A percentile compares a stretch with the other conserved stretches of the same genome.
phyloP scores from a whole-genome alignment of 1,140 invertebrate genomes.

The Neoseiulus cucumeris region DNA sequence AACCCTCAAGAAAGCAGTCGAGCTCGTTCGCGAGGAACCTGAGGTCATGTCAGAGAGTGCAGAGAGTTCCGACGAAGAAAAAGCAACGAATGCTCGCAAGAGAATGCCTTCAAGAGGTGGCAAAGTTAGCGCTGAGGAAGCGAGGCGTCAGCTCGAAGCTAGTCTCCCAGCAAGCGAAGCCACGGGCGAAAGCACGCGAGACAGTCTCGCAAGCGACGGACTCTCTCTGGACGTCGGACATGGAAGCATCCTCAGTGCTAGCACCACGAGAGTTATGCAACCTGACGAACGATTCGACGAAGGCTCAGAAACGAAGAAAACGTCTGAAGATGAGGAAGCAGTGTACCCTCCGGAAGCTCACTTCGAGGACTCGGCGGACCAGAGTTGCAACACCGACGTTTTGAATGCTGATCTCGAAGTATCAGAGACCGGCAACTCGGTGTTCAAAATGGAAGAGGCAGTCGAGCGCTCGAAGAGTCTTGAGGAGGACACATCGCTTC shows the following conservation, averaged over 20 bases:
- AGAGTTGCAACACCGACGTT: conserved; percentile 5
- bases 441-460: conserved; percentile 5
- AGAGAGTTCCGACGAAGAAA: not conserved
- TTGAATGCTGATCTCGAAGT: conserved; percentile 4
- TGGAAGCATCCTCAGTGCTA: not conserved
- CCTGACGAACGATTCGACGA: conserved; percentile 3
- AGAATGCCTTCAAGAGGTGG: not conserved
- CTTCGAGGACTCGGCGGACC: conserved; percentile 2
- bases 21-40: not conserved
- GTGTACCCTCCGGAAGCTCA: not conserved
- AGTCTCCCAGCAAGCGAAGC: not conserved
- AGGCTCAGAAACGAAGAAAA: not conserved
- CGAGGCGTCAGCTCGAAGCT: not conserved
- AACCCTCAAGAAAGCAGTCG: not conserved
- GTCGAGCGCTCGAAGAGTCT: conserved; percentile 9
- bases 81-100: not conserved
- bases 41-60: not conserved
- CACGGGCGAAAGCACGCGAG: not conserved
- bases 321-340: not conserved
- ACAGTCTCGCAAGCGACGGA: not conserved
- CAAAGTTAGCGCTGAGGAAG: conserved; percentile 6
- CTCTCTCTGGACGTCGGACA: not conserved
- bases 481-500: not conserved
- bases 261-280: not conserved
- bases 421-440: not conserved